Conservation (phyloP, 2,113 vertebrate species). For the Cepphus grylle region DNA sequence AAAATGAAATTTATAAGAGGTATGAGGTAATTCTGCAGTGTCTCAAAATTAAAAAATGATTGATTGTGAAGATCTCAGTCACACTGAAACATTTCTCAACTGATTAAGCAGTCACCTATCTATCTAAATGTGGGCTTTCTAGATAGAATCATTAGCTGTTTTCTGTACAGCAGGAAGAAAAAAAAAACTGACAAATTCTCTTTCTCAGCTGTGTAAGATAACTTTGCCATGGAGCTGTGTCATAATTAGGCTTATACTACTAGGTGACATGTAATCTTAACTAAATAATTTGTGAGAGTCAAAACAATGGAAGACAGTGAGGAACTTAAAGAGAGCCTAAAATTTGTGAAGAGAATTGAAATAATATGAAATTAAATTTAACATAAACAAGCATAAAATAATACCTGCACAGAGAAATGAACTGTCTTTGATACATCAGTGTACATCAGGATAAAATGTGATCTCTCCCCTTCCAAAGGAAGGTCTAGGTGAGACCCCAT, state of each 20-base stretch:
- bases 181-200: neutral
- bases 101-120: neutral
- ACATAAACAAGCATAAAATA: neutral
- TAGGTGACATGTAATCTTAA: neutral
- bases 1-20: neutral
- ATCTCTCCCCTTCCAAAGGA: neutral
- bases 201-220: neutral
- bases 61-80: neutral
- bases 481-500: neutral
- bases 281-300: neutral
- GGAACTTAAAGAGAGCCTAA: neutral
- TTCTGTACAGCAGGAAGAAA: neutral
- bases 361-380: neutral
- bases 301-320: neutral
- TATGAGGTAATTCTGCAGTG: neutral
- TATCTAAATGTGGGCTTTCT: neutral
- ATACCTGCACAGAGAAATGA: neutral
- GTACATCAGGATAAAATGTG: neutral
- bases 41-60: neutral
- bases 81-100: neutral
- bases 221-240: neutral
- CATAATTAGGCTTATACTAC: neutral
- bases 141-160: neutral
- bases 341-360: neutral
- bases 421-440: neutral